Evolutionary conservation across 2,797 vertebrate genomes (phyloP), one percentile per base, ranked within the genome.

Genomic region (Acanthurus lineatus): DNA sequence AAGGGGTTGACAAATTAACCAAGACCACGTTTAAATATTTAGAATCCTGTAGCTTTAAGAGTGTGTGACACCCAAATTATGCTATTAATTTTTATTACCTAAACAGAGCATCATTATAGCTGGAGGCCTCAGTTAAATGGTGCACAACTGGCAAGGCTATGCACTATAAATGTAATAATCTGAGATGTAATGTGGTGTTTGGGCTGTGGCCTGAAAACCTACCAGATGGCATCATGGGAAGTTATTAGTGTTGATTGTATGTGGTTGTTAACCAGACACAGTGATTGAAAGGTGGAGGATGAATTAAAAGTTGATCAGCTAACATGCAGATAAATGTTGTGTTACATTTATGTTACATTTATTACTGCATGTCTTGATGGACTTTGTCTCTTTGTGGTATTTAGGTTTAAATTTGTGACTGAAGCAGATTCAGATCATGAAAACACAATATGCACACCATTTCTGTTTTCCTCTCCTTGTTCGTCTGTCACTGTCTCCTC

Each of bases 1-100:
- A 76, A 78, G 28, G 65, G 86, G 76, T 81, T 92, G 92, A 93
- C 88, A 91, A 91, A 94, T 93, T 73, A 93, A 90, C 73, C 80
- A 81, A 62, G 9, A 64, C 48, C 65, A 58, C 85, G 76, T 85
- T 90, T 90, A 86, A 92, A 92, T 91, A 91, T 92, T 92, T 81
- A 89, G 66, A 84, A 59, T 71, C 56, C 58, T 61, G 35, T 59
- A 52, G 14, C 59, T 49, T 63, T 70, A 65, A 76, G 82, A 63
- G 38, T 60, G 63, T 15, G 58, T 47, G 49, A 65, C 67, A 22
- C 40, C 15, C 47, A 59, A 47, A 68, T 22, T 4, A 22, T 35
- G 14, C 11, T 19, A 6, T 48, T 74, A 2, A 45, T 58, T 51
- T 58, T 56, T 40, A 45, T 47, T 12, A 48, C 28, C 54, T 32